These are phyloP conservation scores for Sarcophaga peregrina DNA, from an alignment of 1,140 invertebrate species.

Conservation along the genomic window DNA sequence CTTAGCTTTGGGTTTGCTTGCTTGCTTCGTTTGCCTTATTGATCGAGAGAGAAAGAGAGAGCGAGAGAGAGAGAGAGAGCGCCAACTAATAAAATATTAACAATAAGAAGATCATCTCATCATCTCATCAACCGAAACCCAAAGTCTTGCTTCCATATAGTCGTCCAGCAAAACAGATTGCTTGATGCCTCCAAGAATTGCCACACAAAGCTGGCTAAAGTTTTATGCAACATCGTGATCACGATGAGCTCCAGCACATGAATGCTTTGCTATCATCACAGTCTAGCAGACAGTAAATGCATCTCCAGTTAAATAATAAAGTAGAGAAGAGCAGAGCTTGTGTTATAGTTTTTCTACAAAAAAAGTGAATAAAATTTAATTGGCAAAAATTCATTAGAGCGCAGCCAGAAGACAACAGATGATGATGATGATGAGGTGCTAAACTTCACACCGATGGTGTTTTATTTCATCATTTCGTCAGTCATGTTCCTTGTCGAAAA, in stretches of 20 bases:
- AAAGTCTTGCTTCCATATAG: background rate
- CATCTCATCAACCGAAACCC: background rate
- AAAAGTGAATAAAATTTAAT: slow-evolving; percentile 3
- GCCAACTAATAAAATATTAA: background rate
- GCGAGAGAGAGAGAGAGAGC: too few species aligned
- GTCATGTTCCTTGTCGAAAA: too few species aligned
- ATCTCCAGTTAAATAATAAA: background rate
- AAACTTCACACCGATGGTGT: slow-evolving; percentile 1
- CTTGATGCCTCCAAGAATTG: slow-evolving; percentile 5
- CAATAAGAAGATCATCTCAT: slow-evolving; percentile 17
- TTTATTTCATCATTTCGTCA: background rate
- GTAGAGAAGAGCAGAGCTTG: background rate
- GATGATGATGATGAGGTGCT: background rate
- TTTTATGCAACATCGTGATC: slow-evolving; percentile 2
- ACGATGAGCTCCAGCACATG: background rate
- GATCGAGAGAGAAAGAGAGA: too few species aligned
- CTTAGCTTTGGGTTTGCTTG: too few species aligned
- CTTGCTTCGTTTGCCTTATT: too few species aligned
- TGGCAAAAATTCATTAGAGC: background rate
- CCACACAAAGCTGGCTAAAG: background rate
- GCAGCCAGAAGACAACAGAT: too few species aligned
- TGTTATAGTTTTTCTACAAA: background rate
- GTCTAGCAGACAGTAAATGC: background rate
- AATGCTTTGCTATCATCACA: background rate
- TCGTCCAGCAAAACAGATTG: background rate